Percentiles rank a stretch among this genome's conserved stretches.
Evolutionary conservation across 2,888 invertebrate genomes (phyloP).

Genomic region (Ormyrus pomaceus): DNA sequence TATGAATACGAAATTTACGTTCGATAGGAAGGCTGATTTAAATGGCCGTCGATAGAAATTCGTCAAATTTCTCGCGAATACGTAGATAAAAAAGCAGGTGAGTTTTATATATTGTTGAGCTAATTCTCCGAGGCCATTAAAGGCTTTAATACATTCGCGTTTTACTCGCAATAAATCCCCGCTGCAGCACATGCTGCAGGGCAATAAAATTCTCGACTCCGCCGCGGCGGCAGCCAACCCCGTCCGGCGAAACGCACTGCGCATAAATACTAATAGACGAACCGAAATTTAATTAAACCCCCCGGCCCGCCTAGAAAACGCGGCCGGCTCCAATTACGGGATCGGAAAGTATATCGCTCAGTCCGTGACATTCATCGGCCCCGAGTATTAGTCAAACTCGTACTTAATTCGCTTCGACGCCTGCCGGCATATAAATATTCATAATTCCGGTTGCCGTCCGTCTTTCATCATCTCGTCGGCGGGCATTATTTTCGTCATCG

Average conservation of each 20-base stretch:
- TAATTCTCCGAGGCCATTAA: no score
- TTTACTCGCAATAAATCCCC: no score
- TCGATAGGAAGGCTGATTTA: no score
- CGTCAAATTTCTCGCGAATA: no score
- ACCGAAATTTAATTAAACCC: conserved; percentile 28
- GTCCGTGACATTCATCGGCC: conserved; percentile 12
- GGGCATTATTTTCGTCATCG: neutral
- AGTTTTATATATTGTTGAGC: no score
- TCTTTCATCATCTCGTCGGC: neutral
- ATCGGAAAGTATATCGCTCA: conserved; percentile 24
- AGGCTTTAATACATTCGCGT: no score
- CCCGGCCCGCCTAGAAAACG: neutral
- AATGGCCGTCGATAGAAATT: no score
- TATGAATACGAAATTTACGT: no score
- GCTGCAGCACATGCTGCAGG: no score
- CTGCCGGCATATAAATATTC: conserved; percentile 34
- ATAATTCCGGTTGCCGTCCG: conserved; percentile 19
- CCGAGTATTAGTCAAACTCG: neutral
- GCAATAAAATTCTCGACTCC: no score
- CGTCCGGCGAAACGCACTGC: neutral
- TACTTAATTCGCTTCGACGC: conserved; percentile 7
- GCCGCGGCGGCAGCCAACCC: no score
- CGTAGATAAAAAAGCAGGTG: no score
- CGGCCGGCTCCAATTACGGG: conserved; percentile 13
- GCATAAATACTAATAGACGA: conserved; percentile 20